Percentiles rank a stretch among this genome's conserved stretches.
Evolutionary conservation across 2,888 invertebrate species (phyloP).

Genomic region (Hirtodrosophila duncani): DNA sequence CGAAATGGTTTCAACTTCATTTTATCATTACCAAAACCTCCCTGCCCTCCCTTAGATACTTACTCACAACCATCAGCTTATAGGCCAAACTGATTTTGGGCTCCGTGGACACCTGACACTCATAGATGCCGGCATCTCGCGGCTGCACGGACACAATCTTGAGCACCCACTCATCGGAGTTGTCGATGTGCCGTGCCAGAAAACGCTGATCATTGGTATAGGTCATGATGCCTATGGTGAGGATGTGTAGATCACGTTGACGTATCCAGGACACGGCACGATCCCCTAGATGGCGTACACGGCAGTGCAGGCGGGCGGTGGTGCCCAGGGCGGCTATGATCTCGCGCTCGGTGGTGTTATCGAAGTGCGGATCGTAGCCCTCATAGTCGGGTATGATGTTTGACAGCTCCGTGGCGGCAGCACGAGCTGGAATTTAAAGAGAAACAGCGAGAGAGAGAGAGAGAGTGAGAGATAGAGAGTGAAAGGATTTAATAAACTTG

Average conservation of each 20-base stretch:
- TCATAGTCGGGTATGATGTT: conserved; percentile 72
- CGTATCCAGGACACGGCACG: conserved; percentile 90
- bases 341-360: conserved; percentile 89
- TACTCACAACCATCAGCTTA: conserved; percentile 85
- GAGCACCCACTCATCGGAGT: conserved; percentile 86
- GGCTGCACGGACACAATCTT: conserved; percentile 85
- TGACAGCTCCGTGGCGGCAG: conserved; percentile 62
- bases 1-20: too few species aligned
- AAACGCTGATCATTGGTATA: conserved; percentile 87
- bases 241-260: conserved; percentile 88
- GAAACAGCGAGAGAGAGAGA: too few species aligned
- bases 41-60: conserved; percentile 78
- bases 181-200: conserved; percentile 84
- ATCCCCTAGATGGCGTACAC: conserved; percentile 90
- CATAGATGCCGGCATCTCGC: conserved; percentile 85
- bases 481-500: too few species aligned
- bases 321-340: conserved; percentile 91
- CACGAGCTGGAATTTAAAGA: conserved; percentile 20
- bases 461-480: too few species aligned
- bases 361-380: conserved; percentile 85
- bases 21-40: not conserved
- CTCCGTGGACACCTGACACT: conserved; percentile 88
- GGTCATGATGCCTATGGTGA: conserved; percentile 85
- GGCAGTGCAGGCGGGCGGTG: conserved; percentile 89
- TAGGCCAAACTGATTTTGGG: conserved; percentile 88